phyloP scores from a whole-genome alignment of 2,797 vertebrate genomes.

The Gallirallus australis region DNA sequence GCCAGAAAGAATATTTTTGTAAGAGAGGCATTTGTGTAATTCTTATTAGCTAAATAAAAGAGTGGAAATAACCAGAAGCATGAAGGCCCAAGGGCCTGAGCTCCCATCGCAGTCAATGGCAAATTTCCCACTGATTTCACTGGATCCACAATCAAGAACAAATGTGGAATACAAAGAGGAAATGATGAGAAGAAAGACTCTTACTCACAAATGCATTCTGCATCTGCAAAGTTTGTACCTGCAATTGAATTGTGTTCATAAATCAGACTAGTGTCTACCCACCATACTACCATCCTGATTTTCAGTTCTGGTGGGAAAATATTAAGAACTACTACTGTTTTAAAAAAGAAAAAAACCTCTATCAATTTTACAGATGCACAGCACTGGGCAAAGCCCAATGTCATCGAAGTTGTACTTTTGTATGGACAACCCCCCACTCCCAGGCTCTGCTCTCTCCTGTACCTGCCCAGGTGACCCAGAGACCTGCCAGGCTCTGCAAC shows the following conservation, averaged over 20 bases:
- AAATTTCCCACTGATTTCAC: conserved; percentile 17
- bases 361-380: neutral
- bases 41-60: conserved; percentile 55
- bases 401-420: neutral
- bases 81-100: conserved; percentile 4
- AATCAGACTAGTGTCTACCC: neutral
- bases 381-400: neutral
- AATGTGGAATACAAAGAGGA: neutral
- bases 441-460: neutral
- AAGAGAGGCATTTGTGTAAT: conserved; percentile 48
- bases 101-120: neutral
- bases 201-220: neutral
- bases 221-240: neutral
- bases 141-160: neutral
- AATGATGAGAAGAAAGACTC: neutral
- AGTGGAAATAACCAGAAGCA: conserved; percentile 51
- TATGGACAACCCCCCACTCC: rapidly evolving
- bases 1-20: conserved; percentile 45
- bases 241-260: neutral
- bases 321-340: neutral
- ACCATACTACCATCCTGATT: neutral
- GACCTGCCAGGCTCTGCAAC: neutral
- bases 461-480: neutral
- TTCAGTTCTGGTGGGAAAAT: neutral
- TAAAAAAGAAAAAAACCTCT: neutral